Base-by-base conservation (phyloP, 2,888 invertebrate genomes). In the Deilephila porcellus region DNA sequence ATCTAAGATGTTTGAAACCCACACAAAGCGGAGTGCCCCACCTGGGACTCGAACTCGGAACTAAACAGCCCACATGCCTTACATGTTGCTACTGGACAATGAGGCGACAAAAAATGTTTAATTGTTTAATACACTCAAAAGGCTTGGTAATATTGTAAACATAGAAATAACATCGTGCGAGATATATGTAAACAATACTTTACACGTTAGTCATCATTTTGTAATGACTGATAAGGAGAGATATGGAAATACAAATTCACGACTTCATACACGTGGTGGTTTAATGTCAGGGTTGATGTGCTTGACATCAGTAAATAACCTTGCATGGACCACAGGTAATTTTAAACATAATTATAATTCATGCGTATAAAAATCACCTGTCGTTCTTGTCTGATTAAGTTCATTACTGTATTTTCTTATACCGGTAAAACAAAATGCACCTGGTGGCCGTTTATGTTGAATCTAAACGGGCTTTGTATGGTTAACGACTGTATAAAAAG, bases 151-250 rank as follows among this genome's bases (percentile, higher is more conserved):
- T 56, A 5, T 14, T n/a, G 56, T 56, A n/a, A 56, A n/a, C 56
- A n/a, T 56, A n/a, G n/a, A 56, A 56, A 56, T 17, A n/a, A 1
- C 6, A 56, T 56, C n/a, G 6, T 7, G n/a, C 56, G 5, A 19
- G n/a, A 56, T n/a, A 56, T 56, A n/a, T n/a, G n/a, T n/a, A 56
- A 56, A 56, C 56, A 56, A 56, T 56, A 56, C 56, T 56, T 56
- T 56, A n/a, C n/a, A 19, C 56, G 56, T 56, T 56, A n/a, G 56
- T 56, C 56, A 56, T 56, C 56, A 56, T 56, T 56, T 56, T n/a
- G 56, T 56, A 56, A 56, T 56, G 14, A 56, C 5, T n/a, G 56
- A 56, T 56, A 56, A 56, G 19, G 45, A 56, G n/a, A 56, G 56
- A 56, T 56, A 45, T 45, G 45, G 11, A 5, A n/a, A 56, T 56